Conservation (phyloP, 92 coral and sea anemone genomes). For the Phenganax subtilis region DNA sequence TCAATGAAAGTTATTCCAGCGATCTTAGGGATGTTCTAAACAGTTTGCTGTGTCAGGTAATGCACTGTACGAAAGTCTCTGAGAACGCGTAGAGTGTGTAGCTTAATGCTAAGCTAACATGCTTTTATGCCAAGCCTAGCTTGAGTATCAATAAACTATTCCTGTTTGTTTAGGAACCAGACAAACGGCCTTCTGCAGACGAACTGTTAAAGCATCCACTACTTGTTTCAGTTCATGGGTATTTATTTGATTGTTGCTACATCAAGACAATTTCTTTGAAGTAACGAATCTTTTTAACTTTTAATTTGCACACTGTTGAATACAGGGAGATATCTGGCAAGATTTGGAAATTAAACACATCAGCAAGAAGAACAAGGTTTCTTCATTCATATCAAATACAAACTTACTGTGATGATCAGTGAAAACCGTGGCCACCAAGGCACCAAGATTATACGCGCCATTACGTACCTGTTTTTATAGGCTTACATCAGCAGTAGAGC, state of each 20-base stretch:
- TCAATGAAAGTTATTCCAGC: slow-evolving; percentile 66
- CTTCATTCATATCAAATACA: too few species aligned
- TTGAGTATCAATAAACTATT: background rate
- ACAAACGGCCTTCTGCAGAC: slow-evolving; percentile 72
- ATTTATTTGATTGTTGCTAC: slow-evolving; percentile 16
- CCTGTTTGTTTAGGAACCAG: slow-evolving; percentile 59
- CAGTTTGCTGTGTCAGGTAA: slow-evolving; percentile 66
- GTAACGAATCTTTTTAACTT: background rate
- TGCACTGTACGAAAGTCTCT: background rate
- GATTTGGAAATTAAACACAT: slow-evolving; percentile 89
- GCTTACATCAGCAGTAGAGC: slow-evolving; percentile 30
- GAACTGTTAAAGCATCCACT: slow-evolving; percentile 60
- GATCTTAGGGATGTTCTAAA: slow-evolving; percentile 73
- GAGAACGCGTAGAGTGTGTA: background rate
- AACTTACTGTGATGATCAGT: background rate
- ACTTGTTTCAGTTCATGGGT: slow-evolving; percentile 66
- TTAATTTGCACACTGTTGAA: slow-evolving; percentile 1
- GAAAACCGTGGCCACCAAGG: background rate
- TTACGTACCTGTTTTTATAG: slow-evolving; percentile 28
- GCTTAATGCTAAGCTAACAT: background rate
- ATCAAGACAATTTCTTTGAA: background rate
- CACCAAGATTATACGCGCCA: slow-evolving; percentile 1
- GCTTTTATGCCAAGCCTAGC: background rate
- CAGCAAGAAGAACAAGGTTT: slow-evolving; percentile 85
- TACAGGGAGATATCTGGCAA: slow-evolving; percentile 86